Evolutionary conservation across 2,113 vertebrate species (phyloP).

Genomic region (Pavo muticus): DNA sequence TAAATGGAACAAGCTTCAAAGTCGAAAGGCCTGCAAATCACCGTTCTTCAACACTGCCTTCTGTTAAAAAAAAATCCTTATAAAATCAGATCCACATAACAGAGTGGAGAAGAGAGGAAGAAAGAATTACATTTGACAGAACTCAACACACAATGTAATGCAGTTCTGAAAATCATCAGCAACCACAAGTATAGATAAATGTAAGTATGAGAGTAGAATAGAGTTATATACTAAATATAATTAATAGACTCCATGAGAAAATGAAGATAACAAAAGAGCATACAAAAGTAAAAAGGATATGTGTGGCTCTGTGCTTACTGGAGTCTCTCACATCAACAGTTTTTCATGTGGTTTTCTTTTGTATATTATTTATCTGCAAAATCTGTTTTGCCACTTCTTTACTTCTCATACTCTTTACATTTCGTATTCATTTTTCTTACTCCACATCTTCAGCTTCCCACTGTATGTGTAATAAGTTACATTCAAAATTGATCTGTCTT

Average conservation of each 20-base stretch:
- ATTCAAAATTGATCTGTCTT: neutral
- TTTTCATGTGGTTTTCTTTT: neutral
- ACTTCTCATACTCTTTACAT: neutral
- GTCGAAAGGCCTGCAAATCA: neutral
- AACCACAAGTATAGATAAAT: neutral
- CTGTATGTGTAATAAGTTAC: neutral
- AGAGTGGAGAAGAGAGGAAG: neutral
- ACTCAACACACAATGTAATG: neutral
- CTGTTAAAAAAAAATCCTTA: neutral
- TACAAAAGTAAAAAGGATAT: neutral
- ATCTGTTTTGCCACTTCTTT: neutral
- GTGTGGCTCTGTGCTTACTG: neutral
- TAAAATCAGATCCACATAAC: neutral
- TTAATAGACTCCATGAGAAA: neutral
- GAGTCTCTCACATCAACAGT: neutral
- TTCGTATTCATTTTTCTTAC: neutral
- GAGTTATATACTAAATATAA: neutral
- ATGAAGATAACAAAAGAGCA: neutral
- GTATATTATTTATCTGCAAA: neutral
- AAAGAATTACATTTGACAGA: neutral
- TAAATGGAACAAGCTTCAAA: neutral
- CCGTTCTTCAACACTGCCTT: neutral
- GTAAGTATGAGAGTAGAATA: neutral
- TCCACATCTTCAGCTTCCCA: neutral
- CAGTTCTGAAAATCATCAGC: neutral